These are phyloP conservation scores for Brachyrhaphis roseni DNA, from an alignment of 2,797 vertebrate genomes.

Conservation along the genomic window DNA sequence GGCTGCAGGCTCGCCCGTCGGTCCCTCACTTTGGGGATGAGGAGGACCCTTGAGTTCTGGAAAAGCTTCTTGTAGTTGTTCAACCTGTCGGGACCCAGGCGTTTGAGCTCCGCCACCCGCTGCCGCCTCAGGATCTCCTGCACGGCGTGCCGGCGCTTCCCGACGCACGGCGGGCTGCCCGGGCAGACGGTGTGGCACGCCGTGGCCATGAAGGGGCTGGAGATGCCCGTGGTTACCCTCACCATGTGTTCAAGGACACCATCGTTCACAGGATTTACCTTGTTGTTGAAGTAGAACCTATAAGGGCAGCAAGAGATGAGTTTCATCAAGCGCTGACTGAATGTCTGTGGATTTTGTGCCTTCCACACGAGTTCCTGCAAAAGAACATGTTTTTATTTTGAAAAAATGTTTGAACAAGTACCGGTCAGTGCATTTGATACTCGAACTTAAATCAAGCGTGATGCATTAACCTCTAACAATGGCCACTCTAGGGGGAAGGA, in stretches of 20 bases:
- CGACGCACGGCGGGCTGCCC: slow-evolving; percentile 86
- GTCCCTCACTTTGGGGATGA: slow-evolving; percentile 77
- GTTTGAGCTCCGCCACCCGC: slow-evolving; percentile 71
- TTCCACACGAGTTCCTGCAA: slow-evolving; percentile 79
- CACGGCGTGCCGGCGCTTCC: slow-evolving; percentile 87
- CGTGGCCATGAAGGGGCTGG: slow-evolving; percentile 86
- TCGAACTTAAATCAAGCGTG: neutral
- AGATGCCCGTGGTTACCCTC: slow-evolving; percentile 87
- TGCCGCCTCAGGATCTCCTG: slow-evolving; percentile 88
- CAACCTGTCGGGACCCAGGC: slow-evolving; percentile 73
- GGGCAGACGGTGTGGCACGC: slow-evolving; percentile 89
- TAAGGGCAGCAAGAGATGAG: slow-evolving; percentile 76
- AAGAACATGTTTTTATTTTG: slow-evolving; percentile 8
- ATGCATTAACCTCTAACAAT: slow-evolving; percentile 70
- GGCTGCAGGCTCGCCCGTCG: slow-evolving; percentile 84
- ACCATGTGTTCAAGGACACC: slow-evolving; percentile 94
- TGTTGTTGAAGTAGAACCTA: slow-evolving; percentile 68
- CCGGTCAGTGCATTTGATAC: neutral
- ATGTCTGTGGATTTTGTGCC: slow-evolving; percentile 81
- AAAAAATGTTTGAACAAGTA: neutral
- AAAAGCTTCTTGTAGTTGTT: slow-evolving; percentile 83
- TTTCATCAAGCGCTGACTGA: slow-evolving; percentile 79
- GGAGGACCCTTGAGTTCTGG: slow-evolving; percentile 81
- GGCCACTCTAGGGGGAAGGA: slow-evolving; percentile 89
- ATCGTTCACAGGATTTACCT: slow-evolving; percentile 82